Base-by-base conservation (phyloP, 2,113 vertebrate species). In the Chaenogobius annularis region DNA sequence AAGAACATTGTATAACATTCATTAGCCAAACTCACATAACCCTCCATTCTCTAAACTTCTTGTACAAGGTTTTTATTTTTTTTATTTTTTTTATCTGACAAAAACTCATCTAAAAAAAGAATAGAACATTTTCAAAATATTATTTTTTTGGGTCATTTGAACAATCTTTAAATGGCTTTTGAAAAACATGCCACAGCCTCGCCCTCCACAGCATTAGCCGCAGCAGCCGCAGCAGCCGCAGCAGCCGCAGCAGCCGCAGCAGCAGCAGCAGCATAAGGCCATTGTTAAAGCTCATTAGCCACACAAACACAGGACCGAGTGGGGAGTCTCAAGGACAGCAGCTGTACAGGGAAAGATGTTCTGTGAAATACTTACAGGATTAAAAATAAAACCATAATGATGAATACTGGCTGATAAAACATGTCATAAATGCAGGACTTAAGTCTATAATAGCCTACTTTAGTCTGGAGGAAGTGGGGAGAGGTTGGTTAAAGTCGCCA, bases 261-360 rank as follows among this genome's bases (percentile, higher is more conserved):
- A 7, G 1, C 35, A 75, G 15, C 10, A 17, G 19, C 19, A 64
- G 23, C 7, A 17, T 40, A 19, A n/a, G 68, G 46, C 46, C n/a
- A 44, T 26, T 47, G 43, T 77, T 78, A 58, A 50, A 20, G n/a
- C 62, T 78, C 35, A 54, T 78, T 72, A 73, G 50, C 55, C 17
- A 0, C 7, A 3, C 7, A 22, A 31, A 46, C 1, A 48, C 58
- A 69, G 61, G 35, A 31, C 31, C 3, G 59, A 65, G 11, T 6
- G 22, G 10, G 19, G 62, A 66, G 54, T 26, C 1, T 63, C 59
- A 67, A 44, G 46, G n/a, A n/a, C 15, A 26, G 58, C 22, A 7
- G 43, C 20, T 55, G 76, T 11, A 69, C 58, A 63, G 22, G 58
- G 48, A 31, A 73, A 64, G 15, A 22, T 47, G 74, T 31, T 78